Evolutionary conservation across 1,140 invertebrate genomes (phyloP), one percentile per base, ranked within the genome.

Genomic region (Drosophila nebulosa): DNA sequence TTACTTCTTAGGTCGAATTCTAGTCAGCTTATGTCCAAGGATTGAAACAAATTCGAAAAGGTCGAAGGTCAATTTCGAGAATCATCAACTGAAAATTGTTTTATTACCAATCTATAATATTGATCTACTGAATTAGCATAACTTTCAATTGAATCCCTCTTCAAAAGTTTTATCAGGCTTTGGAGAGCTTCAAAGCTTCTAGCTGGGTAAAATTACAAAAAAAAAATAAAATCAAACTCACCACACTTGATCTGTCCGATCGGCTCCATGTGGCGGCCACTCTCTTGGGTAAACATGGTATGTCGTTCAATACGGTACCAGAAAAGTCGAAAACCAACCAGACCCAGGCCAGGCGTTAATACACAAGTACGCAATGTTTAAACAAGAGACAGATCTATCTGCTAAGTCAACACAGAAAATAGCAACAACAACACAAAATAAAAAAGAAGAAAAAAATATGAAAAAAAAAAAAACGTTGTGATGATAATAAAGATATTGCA

Each of bases 311-410:
- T 59, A 60, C 58, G 39, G 16, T 21, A 46, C 16, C 39, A 21
- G 59, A 42, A n/a, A 30, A 42, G 6, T 26, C 21, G 22, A 21
- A 27, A 35, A 63, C 36, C 4, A 80, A 59, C 62, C 58, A 59
- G 36, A 39, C 60, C 35, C 42, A 57, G 64, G 35, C 21, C 39
- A 56, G 64, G 64, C 72, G 71, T 74, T 74, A 74, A 74, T 65
- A 64, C 57, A 64, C 57, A 64, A 32, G 42, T 64, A 72, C 24
- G 64, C 59, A 66, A 50, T 74, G 62, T 74, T 74, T 74, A 56
- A 66, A 74, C 71, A 74, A 74, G 70, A 74, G 71, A 74, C 63
- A 39, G 63, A 88, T 83, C 78, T 88, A 88, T 88, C 83, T 88
- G 83, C 75, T 75, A 88, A 61, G 22, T 26, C 57, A 50, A 51